Base-by-base conservation (phyloP, 2,888 invertebrate species). In the Tenthredo livida region DNA sequence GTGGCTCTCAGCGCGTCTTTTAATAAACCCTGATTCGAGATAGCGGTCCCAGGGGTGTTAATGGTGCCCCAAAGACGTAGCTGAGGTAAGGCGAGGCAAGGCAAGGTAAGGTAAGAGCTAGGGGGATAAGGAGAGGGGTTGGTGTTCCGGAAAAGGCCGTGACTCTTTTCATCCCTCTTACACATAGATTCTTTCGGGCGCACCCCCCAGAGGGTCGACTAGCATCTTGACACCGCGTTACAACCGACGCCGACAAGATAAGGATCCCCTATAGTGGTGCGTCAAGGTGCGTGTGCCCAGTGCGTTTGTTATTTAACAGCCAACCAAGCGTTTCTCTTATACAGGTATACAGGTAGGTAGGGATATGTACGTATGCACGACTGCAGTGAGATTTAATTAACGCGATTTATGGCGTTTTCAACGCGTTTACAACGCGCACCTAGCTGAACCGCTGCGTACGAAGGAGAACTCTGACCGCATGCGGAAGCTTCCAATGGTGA, bases 141-240 rank as follows among this genome's bases (percentile, higher is more conserved):
- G 58, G 80, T 40, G 86, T 88, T 87, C 87, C 89, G 88, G 86
- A 87, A 87, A 84, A 86, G 84, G 75, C 84, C 83, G 86, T 78
- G 78, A 86, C 77, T 85, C 80, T 78, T 83, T 86, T 86, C 83
- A 83, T 83, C 83, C 83, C 83, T 67, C 50, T 40, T 65, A 80
- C 43, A 47, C 67, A 37, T 67, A 58, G 67, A 58, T 67, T 85
- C 73, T 82, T 84, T 80, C 84, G 85, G 47, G 86, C 84, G 73
- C 84, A 84, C 86, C 84, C 85, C 85, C 87, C 77, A 86, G 84
- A 75, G 86, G 75, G 87, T 83, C 84, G 85, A 88, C 90, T 89
- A 89, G 90, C 91, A 88, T 90, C 90, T 90, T 89, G 89, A 90
- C 91, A 90, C 90, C 90, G 88, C 85, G 87, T 88, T 90, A 90